These are phyloP conservation scores for Zelleria hepariella DNA, from an alignment of 2,888 invertebrate species.

Conservation along the genomic window DNA sequence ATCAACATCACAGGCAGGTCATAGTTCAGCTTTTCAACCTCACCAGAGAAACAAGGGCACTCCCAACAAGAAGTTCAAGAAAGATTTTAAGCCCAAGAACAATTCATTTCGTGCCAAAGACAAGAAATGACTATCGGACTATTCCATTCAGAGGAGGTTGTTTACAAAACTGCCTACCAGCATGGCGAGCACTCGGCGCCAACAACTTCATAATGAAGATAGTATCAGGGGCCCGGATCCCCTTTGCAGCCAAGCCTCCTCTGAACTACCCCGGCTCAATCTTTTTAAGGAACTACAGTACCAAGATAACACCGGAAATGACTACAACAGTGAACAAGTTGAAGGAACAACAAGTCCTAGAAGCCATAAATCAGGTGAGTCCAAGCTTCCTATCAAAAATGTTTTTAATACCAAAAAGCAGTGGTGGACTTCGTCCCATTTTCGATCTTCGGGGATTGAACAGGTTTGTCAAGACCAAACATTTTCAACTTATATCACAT, in stretches of 20 bases:
- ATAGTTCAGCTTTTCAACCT: neutral
- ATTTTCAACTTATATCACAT: conserved; percentile 17
- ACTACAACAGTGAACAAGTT: conserved; percentile 7
- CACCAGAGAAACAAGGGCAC: neutral
- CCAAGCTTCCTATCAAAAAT: conserved; percentile 14
- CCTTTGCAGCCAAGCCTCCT: conserved; percentile 10
- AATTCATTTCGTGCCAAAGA: conserved; percentile 6
- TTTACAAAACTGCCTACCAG: neutral
- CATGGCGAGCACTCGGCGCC: conserved; percentile 9
- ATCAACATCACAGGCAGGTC: neutral
- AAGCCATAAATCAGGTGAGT: neutral
- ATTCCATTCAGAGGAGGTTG: conserved; percentile 5
- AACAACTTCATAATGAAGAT: conserved; percentile 10
- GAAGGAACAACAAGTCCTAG: conserved; percentile 6
- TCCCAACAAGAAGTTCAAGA: neutral
- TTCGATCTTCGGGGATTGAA: conserved; percentile 18
- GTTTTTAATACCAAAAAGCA: conserved; percentile 17
- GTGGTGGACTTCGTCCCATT: conserved; percentile 17
- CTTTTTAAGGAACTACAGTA: conserved; percentile 4
- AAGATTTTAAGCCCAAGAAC: conserved; percentile 5
- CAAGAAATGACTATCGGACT: neutral
- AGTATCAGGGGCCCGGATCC: conserved; percentile 9
- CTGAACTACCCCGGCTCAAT: conserved; percentile 2
- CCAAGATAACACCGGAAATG: conserved; percentile 8
- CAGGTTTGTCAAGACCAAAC: conserved; percentile 10